Conservation (phyloP, 2,113 vertebrate genomes). For the Parus major region DNA sequence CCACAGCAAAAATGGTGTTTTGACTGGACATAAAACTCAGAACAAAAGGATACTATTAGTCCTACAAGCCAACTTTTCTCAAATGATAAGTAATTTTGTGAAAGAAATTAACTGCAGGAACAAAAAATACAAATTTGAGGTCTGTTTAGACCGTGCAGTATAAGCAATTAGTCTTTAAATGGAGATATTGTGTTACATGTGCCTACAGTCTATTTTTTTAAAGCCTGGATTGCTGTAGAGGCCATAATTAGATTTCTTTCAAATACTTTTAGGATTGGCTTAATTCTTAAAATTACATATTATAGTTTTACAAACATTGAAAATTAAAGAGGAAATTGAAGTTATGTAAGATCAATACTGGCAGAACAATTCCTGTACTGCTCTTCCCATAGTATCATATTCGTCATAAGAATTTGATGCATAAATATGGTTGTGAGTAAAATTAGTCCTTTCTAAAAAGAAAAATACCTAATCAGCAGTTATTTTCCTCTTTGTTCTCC, state of each 20-base stretch:
- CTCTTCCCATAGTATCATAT: background rate
- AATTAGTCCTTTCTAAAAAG: background rate
- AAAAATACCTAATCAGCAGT: background rate
- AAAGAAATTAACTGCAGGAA: background rate
- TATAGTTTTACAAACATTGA: conserved; percentile 30
- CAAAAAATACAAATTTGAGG: background rate
- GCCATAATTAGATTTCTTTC: conserved; percentile 3
- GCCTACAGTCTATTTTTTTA: background rate
- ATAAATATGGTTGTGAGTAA: background rate
- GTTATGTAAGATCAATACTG: background rate
- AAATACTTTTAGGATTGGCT: background rate
- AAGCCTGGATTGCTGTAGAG: background rate
- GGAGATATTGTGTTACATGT: background rate
- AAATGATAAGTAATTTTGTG: background rate
- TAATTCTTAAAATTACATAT: conserved; percentile 20
- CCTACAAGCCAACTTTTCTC: background rate
- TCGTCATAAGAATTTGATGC: background rate
- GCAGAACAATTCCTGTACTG: background rate
- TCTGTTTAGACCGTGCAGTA: background rate
- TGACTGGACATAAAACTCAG: background rate
- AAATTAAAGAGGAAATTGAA: background rate
- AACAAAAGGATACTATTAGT: background rate
- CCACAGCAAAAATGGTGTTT: background rate
- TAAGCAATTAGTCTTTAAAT: conserved; percentile 8
- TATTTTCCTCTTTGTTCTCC: background rate